Base-by-base conservation (phyloP, 35 echinoderm and acorn worm genomes). In the Eucidaris tribuloides region DNA sequence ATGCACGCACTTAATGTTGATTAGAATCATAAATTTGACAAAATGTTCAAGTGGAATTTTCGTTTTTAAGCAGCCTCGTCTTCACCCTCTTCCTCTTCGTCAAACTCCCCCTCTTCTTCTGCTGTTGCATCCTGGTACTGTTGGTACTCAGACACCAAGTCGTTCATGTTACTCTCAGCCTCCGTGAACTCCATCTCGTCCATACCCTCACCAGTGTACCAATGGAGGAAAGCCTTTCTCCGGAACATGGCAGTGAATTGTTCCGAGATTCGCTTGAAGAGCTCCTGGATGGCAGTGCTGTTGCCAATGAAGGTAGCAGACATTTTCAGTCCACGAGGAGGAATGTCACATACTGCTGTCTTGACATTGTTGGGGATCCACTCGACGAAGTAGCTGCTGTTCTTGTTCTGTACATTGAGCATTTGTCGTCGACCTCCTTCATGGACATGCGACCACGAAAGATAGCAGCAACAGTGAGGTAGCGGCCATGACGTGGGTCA, bases 401-500 rank as follows among this genome's bases (percentile, higher is more conserved):
- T 91, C 81, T 91, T 85, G 89, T 91, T 85, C 40, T 85, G 81
- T 1, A 85, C 79, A 31, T 89, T 82, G 11, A 76, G 33, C 87
- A 89, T 82, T 33, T 89, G 87, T 89, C 79, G 65, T 91, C 89
- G 25, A 81, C 78, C 65, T 94, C 92, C 86, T 94, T 94, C 92
- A 94, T 94, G 81, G 92, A 94, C 92, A 94, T 94, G 64, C 92
- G 92, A 46, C 92, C 92, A 71, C 92, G 92, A 86, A 94, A 94
- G 14, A 94, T 89, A 20, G 92, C 86, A 42, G 92, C 92, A 42
- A 94, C 92, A 45, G 92, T 94, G 25, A 93, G 91, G 85, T 93
- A 93, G 50, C 91, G 91, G 34, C 91, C 91, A 76, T 93, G 91
- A 78, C 92, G 92, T 35, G 92, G 92, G 48, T 94, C 92, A 45